Evolutionary conservation across 2,888 invertebrate genomes (phyloP), one percentile per base, ranked within the genome.

Genomic region (Lasioglossum malachurum): DNA sequence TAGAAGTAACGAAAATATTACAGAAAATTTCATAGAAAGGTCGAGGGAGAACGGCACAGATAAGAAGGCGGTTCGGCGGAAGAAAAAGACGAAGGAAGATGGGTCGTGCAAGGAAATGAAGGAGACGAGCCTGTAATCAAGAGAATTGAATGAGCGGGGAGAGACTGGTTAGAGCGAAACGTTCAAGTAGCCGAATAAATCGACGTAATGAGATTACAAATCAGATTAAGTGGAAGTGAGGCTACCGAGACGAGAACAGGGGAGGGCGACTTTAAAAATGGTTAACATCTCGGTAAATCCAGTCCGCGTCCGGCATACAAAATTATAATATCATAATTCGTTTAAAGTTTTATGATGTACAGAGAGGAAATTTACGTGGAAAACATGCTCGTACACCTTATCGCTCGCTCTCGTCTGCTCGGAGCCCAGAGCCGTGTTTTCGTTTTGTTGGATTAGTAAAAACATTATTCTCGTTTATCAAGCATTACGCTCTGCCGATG

Each of bases 1-100:
- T 75, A n/a, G 74, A 76, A 88, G 80, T 83, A 72, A 76, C 76
- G 75, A 78, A 86, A 90, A 90, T 89, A 89, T 88, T 87, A 78
- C 69, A 19, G 71, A 67, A 57, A 80, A 81, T 84, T 88, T 89
- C 75, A 77, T 75, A 80, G 78, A 27, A 76, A 78, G 77, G 80
- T 41, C 76, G 81, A 83, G 49, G 73, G 60, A 60, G 27, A 71
- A 53, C 57, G 46, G 49, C n/a, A 14, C 4, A 41, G 64, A 49
- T 41, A 27, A 49, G 67, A 49, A 38, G 41, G 19, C 16, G 67
- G 67, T 19, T 31, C 19, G 19, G 19, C 3, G 67, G 64, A 27
- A 49, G 77, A 23, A 16, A 53, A 23, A 19, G 31, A 69, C 27
- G 19, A 31, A 16, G 38, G n/a, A 38, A 23, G 44, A 41, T 44